Evolutionary conservation across 2,113 vertebrate genomes (phyloP), one percentile per base, ranked within the genome.

Genomic region (Puma concolor): DNA sequence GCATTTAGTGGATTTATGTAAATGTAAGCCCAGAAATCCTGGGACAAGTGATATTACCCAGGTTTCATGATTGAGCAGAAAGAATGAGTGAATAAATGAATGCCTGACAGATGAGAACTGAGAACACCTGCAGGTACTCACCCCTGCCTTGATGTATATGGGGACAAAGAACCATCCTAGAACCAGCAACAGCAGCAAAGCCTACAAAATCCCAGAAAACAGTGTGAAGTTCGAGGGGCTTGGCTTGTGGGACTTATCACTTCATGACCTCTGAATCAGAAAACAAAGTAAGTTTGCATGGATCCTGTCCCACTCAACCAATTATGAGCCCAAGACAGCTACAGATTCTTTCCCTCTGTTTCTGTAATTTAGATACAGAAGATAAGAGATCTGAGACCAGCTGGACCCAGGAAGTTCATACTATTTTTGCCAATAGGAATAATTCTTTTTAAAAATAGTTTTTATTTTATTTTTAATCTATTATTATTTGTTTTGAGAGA

Each of bases 111-210:
- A 14, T 57, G 54, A 0, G 54, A 0, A 4, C 44, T 21, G 2
- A 27, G 27, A 52, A n/a, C 11, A 15, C 25, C 2, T 29, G 9
- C 5, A 38, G 21, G 14, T 96, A 98, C 99, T 99, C 98, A 99
- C 99, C 98, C 99, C 99, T 19, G 99, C 99, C 98, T 99, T 99
- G 95, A 99, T 97, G 98, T 99, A 99, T 97, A 99, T 99, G 25
- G 99, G 99, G 25, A 99, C 99, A 97, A 99, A 99, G 72, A 99
- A 5, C 99, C 99, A 99, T 93, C 99, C 99, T 12, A 99, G 99
- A 90, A 99, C 0, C 63, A 99, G 88, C 88, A 99, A 98, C 21
- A 99, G 81, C 67, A 99, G 54, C 83, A 99, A 99, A 44, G 99
- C 99, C 99, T 99, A 98, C 10, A 97, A 92, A 98, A 60, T 13